Base-by-base conservation (phyloP, 1,140 invertebrate genomes). In the Psix sp. region DNA sequence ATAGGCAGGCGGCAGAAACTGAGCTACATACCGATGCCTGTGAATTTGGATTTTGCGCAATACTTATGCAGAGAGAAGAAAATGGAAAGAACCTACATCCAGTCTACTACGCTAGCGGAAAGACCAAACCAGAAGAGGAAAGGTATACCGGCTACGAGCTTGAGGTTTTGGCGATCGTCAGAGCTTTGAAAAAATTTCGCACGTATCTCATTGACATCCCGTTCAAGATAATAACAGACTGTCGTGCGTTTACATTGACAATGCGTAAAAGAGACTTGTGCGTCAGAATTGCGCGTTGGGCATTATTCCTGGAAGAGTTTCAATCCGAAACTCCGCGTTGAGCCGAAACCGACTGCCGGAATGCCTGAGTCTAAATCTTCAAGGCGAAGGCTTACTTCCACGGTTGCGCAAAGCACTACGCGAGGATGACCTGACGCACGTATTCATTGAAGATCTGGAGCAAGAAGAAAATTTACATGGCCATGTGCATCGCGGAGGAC, bases 11-110 rank as follows among this genome's bases (percentile, higher is more conserved):
- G 4, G 14, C 3, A 3, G n/a, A 51, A 13, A 51, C 48, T 4
- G 48, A 51, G 16, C 1, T 51, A 6, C 48, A 51, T 14, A 51
- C 35, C 2, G 43, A 35, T 18, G 43, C 43, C 1, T 20, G 20
- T 24, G 13, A 15, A 16, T 15, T 35, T 5, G 35, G 18, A 15
- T 51, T 24, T 26, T 33, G 33, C 5, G 48, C 35, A 6, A 26
- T 51, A 5, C 13, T 51, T 11, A 7, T 51, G 11, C 48, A 51
- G 9, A 6, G n/a, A 13, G 24, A 13, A 5, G 0, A 7, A 13
- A 15, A 5, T 7, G 16, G 9, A 2, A 11, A 18, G 3, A 18
- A 11, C 17, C 24, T 11, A 7, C 33, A 38, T 11, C 35, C 35
- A 3, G 20, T 51, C 5, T 13, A 26, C 11, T 51, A 38, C 20